Percentiles rank a stretch among this genome's conserved stretches.
These are phyloP conservation scores for Hanleya hanleyi DNA, from an alignment of 2,888 invertebrate genomes.

Conservation along the genomic window DNA sequence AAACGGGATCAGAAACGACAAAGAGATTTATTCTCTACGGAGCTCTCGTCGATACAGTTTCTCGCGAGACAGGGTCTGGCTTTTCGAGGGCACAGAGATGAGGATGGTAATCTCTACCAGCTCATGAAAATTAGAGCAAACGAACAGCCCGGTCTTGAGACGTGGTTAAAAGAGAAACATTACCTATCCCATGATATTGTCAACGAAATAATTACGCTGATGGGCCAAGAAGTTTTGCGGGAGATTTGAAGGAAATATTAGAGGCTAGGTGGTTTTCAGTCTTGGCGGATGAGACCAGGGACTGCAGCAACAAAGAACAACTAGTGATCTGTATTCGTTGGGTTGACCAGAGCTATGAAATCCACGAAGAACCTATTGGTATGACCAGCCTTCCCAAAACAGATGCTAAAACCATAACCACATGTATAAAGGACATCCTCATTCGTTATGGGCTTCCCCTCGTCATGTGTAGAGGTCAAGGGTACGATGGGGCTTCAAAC, in stretches of 20 bases:
- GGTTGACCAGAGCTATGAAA: constrained; percentile 11
- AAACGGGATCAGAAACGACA: no score
- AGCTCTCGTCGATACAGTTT: no score
- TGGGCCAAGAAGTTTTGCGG: neutral
- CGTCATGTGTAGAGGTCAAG: constrained; percentile 30
- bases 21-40: neutral
- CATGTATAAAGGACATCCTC: neutral
- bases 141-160: neutral
- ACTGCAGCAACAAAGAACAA: constrained; percentile 15
- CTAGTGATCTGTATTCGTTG: constrained; percentile 13
- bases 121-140: neutral
- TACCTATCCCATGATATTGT: neutral
- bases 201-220: no score
- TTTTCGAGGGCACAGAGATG: neutral
- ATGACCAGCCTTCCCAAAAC: constrained; percentile 1
- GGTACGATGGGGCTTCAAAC: constrained; percentile 28
- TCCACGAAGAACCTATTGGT: constrained; percentile 20
- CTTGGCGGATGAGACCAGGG: neutral
- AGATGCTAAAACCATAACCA: neutral
- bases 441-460: constrained; percentile 12
- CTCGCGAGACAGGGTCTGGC: neutral
- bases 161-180: neutral
- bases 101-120: neutral
- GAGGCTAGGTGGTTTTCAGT: constrained; percentile 3
- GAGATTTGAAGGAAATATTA: neutral